phyloP scores from a whole-genome alignment of 1,140 invertebrate species.

The Latrodectus geometricus region DNA sequence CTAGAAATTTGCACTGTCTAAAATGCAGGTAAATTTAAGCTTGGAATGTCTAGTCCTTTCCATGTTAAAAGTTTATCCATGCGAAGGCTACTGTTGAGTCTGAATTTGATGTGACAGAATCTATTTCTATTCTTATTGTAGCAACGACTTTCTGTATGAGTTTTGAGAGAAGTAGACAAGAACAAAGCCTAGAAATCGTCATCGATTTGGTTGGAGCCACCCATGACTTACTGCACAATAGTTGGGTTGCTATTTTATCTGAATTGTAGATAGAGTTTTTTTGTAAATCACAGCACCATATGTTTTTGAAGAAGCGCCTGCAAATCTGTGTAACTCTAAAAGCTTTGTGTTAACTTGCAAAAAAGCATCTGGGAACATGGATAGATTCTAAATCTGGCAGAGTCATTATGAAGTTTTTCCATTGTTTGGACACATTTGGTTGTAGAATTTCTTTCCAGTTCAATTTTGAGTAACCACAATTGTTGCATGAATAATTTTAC shows the following conservation, averaged over 20 bases:
- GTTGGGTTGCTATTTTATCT: not conserved
- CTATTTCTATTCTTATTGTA: not conserved
- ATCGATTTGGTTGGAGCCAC: not conserved
- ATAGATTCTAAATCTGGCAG: not conserved
- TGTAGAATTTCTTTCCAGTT: no score
- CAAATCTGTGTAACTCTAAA: conserved; percentile 66
- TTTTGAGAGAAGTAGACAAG: no score
- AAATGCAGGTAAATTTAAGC: not conserved
- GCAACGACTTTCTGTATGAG: no score
- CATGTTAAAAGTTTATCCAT: not conserved
- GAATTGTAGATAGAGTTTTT: not conserved
- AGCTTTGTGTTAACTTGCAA: not conserved
- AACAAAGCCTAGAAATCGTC: not conserved
- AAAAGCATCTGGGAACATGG: not conserved
- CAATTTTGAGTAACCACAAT: no score
- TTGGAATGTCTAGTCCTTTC: not conserved
- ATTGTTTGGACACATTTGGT: no score
- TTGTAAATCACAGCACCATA: conserved; percentile 63
- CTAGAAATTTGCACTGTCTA: not conserved
- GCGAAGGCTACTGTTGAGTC: not conserved
- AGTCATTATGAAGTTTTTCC: not conserved
- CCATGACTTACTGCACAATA: not conserved
- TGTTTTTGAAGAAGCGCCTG: conserved; percentile 66
- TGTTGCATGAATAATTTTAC: no score
- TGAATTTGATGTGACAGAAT: not conserved